These are phyloP conservation scores for Thymelicus sylvestris DNA, from an alignment of 2,888 invertebrate species.

Conservation along the genomic window DNA sequence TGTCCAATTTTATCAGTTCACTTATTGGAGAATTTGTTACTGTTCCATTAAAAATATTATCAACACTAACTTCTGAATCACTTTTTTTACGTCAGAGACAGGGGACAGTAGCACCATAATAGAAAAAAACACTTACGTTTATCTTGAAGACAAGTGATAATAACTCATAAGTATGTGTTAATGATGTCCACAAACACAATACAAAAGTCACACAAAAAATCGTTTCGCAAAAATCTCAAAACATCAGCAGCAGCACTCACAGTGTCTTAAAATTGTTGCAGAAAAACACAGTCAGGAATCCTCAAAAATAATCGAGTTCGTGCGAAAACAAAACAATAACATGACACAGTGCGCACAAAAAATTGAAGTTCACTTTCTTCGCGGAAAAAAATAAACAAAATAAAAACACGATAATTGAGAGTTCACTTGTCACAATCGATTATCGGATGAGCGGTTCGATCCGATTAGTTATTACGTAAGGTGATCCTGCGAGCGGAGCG, in stretches of 20 bases:
- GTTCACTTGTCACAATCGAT: constrained; percentile 79
- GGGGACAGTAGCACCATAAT: constrained; percentile 6
- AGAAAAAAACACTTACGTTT: constrained; percentile 60
- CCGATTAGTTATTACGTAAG: constrained; percentile 81
- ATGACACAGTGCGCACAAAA: constrained; percentile 67
- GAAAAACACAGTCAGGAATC: constrained; percentile 69
- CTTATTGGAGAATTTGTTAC: neutral
- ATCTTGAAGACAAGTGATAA: constrained; percentile 47
- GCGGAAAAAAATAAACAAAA: constrained; percentile 52
- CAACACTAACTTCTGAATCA: constrained; percentile 4
- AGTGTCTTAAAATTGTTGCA: constrained; percentile 56
- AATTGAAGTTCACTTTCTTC: constrained; percentile 57
- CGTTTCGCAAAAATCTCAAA: constrained; percentile 48
- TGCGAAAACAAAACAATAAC: constrained; percentile 74
- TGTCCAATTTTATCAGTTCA: neutral
- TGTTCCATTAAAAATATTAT: neutral
- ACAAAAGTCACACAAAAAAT: constrained; percentile 60
- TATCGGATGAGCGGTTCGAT: constrained; percentile 71
- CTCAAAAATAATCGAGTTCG: constrained; percentile 71
- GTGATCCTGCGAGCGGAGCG: constrained; percentile 61
- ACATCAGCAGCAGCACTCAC: constrained; percentile 55
- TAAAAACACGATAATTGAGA: constrained; percentile 58
- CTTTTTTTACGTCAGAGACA: constrained; percentile 5
- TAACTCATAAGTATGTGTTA: constrained; percentile 56
- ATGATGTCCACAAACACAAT: constrained; percentile 60